Evolutionary conservation across 2,797 vertebrate genomes (phyloP).

Genomic region (Lagodon rhomboides): DNA sequence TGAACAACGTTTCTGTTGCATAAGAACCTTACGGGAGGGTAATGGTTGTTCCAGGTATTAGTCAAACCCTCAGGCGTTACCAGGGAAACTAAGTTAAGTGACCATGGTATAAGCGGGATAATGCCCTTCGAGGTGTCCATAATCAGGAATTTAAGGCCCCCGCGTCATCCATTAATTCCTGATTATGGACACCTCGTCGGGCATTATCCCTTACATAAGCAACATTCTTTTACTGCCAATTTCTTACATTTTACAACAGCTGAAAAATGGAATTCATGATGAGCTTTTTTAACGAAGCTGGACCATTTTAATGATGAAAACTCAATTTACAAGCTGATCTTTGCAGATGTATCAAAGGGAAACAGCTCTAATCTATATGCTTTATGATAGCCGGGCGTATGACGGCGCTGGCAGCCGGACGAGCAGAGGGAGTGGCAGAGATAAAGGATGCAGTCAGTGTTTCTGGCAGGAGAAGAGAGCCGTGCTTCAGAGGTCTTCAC

Average conservation of each 20-base stretch:
- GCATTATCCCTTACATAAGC: no score
- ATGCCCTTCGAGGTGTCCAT: no score
- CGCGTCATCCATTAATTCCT: no score
- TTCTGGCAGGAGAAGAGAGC: constrained; percentile 60
- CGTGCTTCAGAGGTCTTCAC: constrained; percentile 42
- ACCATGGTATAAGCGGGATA: no score
- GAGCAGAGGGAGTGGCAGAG: constrained; percentile 10
- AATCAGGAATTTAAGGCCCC: no score
- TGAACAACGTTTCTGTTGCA: no score
- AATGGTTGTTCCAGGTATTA: no score
- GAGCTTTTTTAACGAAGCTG: constrained; percentile 7
- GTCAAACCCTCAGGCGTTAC: no score
- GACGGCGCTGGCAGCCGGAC: constrained; percentile 32
- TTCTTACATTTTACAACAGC: neutral
- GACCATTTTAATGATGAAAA: constrained; percentile 6
- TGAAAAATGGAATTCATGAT: constrained; percentile 10
- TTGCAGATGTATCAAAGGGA: constrained; percentile 23
- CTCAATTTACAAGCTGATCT: constrained; percentile 27
- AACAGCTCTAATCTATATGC: constrained; percentile 28
- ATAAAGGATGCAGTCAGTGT: constrained; percentile 54
- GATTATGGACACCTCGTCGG: no score
- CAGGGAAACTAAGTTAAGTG: no score
- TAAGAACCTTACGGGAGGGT: no score
- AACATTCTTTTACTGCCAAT: neutral
- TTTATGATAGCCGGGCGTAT: constrained; percentile 32